phyloP scores from a whole-genome alignment of 2,113 vertebrate genomes.

The Camelus dromedarius region DNA sequence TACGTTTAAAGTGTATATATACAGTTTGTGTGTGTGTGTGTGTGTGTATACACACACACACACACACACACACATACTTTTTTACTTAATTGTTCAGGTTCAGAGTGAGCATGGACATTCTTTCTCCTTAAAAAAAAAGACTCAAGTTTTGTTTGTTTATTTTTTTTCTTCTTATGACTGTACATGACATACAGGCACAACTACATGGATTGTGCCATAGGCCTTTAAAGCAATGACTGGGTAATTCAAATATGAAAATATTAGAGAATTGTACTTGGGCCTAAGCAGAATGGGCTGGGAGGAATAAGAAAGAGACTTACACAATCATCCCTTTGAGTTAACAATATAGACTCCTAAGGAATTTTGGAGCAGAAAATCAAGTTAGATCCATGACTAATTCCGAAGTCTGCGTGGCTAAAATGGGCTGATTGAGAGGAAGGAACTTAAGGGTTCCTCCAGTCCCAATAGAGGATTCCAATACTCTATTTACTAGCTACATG shows the following conservation, averaged over 20 bases:
- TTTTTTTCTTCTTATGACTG: not conserved
- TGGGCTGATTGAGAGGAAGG: not conserved
- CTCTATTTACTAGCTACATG: not conserved
- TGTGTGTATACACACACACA: no score
- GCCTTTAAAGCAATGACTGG: not conserved
- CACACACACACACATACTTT: no score
- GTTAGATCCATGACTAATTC: not conserved
- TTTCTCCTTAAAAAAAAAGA: not conserved
- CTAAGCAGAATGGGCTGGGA: rapidly evolving
- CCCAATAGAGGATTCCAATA: not conserved
- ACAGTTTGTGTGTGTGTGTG: no score
- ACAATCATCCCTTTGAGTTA: not conserved
- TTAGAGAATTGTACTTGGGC: not conserved
- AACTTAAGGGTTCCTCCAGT: not conserved
- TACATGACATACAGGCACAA: not conserved
- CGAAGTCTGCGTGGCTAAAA: not conserved
- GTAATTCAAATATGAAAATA: not conserved
- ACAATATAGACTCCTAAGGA: not conserved
- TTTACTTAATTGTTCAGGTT: not conserved
- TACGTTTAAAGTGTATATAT: no score
- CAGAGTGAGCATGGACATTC: not conserved
- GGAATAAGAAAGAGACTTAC: not conserved
- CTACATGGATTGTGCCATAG: not conserved
- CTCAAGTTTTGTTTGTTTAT: not conserved
- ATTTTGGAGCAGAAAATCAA: not conserved